Conservation (phyloP, 2,797 vertebrate species). For the Lepus townsendii region DNA sequence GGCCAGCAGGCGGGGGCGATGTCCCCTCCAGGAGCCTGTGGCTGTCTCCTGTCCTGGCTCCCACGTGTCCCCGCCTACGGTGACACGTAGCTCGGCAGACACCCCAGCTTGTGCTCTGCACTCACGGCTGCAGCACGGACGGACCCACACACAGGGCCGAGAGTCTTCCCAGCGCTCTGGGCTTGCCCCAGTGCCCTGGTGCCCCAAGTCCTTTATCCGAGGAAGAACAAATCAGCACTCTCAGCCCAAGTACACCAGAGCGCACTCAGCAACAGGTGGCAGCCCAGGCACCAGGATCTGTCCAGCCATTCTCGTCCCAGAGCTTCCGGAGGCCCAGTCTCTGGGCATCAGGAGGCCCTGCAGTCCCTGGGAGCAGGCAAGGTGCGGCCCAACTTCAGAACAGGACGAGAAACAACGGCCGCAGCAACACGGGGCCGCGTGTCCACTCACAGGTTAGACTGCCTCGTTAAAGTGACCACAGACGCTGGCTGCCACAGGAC, state of each 20-base stretch:
- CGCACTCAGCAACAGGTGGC: neutral
- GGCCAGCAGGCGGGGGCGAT: fast-evolving
- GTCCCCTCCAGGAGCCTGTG: fast-evolving
- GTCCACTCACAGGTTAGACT: neutral
- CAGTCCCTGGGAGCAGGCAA: neutral
- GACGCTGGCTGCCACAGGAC: neutral
- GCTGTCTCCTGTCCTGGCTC: neutral
- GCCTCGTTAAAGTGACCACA: fast-evolving
- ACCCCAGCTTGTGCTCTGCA: neutral
- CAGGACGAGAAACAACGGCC: constrained; percentile 28
- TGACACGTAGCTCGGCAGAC: neutral
- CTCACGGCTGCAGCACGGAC: neutral
- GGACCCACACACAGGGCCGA: neutral
- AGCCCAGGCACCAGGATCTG: constrained; percentile 21
- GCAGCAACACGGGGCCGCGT: constrained; percentile 1
- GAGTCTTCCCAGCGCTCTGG: neutral
- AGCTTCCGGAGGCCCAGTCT: constrained; percentile 69
- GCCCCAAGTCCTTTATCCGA: neutral
- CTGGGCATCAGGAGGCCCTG: no score
- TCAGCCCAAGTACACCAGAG: neutral
- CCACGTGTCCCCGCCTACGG: no score
- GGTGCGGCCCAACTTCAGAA: constrained; percentile 51
- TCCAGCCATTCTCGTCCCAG: constrained; percentile 31
- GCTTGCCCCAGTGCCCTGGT: neutral
- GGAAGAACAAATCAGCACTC: constrained; percentile 26